Evolutionary conservation across 1,140 invertebrate species (phyloP).

Genomic region (Plutomurus gul): DNA sequence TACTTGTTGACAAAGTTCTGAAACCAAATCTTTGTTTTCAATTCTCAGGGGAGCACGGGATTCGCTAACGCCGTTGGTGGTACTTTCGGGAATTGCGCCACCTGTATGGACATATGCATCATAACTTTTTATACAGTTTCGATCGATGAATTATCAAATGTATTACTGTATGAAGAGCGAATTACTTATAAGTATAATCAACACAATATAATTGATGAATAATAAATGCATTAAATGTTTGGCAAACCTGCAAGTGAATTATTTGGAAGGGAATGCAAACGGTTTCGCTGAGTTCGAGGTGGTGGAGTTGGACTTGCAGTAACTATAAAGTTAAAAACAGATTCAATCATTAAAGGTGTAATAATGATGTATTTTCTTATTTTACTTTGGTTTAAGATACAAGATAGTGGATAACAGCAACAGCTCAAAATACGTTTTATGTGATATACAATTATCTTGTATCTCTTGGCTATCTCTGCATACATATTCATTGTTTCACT

Average conservation of each 20-base stretch:
- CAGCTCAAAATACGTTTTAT: no score
- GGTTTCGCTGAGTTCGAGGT: slow-evolving; percentile 55
- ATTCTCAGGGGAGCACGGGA: slow-evolving; percentile 34
- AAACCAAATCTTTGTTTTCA: slow-evolving; percentile 62
- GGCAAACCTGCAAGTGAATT: slow-evolving; percentile 49
- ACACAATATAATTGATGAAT: not conserved
- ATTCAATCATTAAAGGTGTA: not conserved
- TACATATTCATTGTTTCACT: no score
- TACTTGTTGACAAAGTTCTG: slow-evolving; percentile 85
- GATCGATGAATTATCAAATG: no score
- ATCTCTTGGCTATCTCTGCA: no score
- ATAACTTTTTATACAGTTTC: no score
- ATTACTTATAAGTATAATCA: no score
- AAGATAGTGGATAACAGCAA: no score
- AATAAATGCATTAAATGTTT: not conserved
- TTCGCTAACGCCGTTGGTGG: slow-evolving; percentile 57
- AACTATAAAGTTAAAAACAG: slow-evolving; percentile 38
- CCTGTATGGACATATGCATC: no score
- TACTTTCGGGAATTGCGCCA: slow-evolving; percentile 79
- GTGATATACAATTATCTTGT: no score
- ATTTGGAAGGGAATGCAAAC: slow-evolving; percentile 57
- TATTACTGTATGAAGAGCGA: no score
- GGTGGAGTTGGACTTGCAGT: slow-evolving; percentile 56
- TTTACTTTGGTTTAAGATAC: no score
- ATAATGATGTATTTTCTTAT: no score